Evolutionary conservation across 1,140 invertebrate genomes (phyloP), one percentile per base, ranked within the genome.

Genomic region (Ceratosolen fusciceps): DNA sequence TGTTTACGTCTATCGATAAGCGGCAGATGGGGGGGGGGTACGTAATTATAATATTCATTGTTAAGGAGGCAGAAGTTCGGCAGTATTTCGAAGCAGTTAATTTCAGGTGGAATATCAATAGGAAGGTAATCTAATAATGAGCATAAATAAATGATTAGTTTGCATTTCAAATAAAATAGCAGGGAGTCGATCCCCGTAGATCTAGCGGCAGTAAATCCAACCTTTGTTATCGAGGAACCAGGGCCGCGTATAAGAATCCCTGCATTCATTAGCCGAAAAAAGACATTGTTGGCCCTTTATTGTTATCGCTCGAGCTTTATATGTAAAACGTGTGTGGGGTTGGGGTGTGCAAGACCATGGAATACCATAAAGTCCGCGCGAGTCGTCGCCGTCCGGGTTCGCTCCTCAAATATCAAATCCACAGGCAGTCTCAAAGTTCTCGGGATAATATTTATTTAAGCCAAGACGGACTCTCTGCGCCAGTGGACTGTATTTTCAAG

Each of bases 171-270:
- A 26, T 5, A 19, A 34, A 62, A 62, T 62, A 62, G 31, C 58
- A 0, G 16, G n/a, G n/a, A n/a, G 26, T 19, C 31, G 10, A 34
- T 34, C 34, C 29, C 34, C 26, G 10, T 62, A 29, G 34, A 34
- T 62, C 31, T n/a, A 21, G 14, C 26, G 34, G 58, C 52, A 67
- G 43, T 67, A 67, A 67, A 67, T 67, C 24, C 65, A 43, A 67
- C 65, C 34, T 67, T 65, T 14, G 60, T 67, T 67, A 67, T 26
- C 37, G 58, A 62, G 4, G 34, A 43, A 4, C 19, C 10, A 24
- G 5, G 37, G 19, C 19, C 10, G n/a, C 21, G 37, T 67, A n/a
- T n/a, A 67, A 67, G 65, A 67, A 67, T n/a, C 24, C 34, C 10
- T 37, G 26, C 34, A 26, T 19, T 34, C 58, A 12, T 1, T 62